A percentile compares a stretch with the other conserved stretches of the same genome.
Evolutionary conservation across 2,113 vertebrate species (phyloP).

Genomic region (Eublepharis macularius): DNA sequence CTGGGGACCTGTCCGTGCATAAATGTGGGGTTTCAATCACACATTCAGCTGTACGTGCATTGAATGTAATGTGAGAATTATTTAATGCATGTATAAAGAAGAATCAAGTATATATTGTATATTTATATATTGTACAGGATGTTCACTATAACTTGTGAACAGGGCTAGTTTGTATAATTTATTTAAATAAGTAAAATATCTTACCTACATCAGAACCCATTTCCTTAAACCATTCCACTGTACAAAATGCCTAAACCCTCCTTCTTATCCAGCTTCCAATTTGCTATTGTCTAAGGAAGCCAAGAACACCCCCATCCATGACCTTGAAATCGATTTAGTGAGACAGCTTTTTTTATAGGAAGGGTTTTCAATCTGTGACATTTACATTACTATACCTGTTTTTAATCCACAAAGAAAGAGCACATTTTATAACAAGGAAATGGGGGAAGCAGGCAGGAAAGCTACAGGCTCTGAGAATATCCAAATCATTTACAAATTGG

Average conservation of each 20-base stretch:
- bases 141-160: no score
- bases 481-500: constrained; percentile 65
- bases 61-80: no score
- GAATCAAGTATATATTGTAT: no score
- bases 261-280: constrained; percentile 64
- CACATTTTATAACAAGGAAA: constrained; percentile 57
- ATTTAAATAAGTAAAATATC: constrained; percentile 55
- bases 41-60: no score
- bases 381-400: constrained; percentile 77
- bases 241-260: constrained; percentile 65
- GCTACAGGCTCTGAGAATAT: constrained; percentile 63
- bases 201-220: constrained; percentile 58
- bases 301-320: constrained; percentile 55
- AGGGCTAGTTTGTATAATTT: constrained; percentile 38
- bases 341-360: constrained; percentile 64
- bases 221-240: constrained; percentile 57
- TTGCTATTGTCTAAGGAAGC: constrained; percentile 69
- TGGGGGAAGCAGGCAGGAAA: not conserved
- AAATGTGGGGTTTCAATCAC: no score
- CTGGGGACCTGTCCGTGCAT: no score
- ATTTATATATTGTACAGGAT: no score
- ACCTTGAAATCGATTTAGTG: constrained; percentile 77
- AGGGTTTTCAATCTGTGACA: constrained; percentile 71
- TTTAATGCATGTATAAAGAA: no score
- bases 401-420: constrained; percentile 71